Percentiles rank a stretch among this genome's conserved stretches.
phyloP scores from a whole-genome alignment of 2,888 invertebrate species.

The Rhaphigaster nebulosa region DNA sequence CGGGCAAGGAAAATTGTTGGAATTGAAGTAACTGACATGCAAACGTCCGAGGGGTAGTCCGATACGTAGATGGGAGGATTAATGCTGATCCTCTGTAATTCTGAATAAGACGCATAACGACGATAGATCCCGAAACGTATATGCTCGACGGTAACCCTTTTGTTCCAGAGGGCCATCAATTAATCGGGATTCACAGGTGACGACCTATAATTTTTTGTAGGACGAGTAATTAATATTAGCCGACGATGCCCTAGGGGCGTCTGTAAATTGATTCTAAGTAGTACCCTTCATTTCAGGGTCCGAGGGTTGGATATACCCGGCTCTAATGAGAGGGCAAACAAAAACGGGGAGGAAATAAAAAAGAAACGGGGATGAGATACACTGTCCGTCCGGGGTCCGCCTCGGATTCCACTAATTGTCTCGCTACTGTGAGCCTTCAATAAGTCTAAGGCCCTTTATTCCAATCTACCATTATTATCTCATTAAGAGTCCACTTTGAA shows the following conservation, averaged over 20 bases:
- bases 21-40: no score
- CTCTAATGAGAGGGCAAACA: constrained; percentile 48
- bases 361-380: neutral
- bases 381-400: neutral
- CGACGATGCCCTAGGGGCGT: neutral
- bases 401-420: constrained; percentile 20
- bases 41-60: neutral
- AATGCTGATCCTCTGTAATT: neutral
- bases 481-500: neutral
- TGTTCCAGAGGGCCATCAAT: neutral
- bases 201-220: constrained; percentile 26
- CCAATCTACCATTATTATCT: neutral
- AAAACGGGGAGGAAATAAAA: constrained; percentile 14
- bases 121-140: constrained; percentile 8
- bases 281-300: neutral
- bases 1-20: no score
- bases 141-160: neutral
- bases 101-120: neutral
- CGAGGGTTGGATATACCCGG: neutral
- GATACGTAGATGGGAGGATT: neutral
- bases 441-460: neutral
- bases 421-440: neutral
- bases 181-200: constrained; percentile 13
- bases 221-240: neutral
- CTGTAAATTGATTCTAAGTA: constrained; percentile 36